Evolutionary conservation across 2,797 vertebrate genomes (phyloP), one percentile per base, ranked within the genome.

Genomic region (Iguana delicatissima): DNA sequence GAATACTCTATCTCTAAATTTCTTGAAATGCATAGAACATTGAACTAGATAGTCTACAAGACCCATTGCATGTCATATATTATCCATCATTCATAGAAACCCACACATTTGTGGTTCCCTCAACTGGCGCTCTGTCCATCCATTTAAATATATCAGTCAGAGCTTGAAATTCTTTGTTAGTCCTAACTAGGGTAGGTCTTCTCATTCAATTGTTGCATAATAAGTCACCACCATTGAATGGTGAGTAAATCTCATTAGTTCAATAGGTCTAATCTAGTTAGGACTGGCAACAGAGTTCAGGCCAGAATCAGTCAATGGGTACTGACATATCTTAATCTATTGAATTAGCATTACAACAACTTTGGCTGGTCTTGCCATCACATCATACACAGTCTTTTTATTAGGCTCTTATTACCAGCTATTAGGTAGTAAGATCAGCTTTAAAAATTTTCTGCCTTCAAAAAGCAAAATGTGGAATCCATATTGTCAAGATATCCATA

Each of bases 351-450:
- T 90, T 77, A 46, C 24, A 10, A 1, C 7, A 38, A 26, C 29
- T 12, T 8, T 0, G 12, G 18, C 74, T 81, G 73, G 20, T 69
- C 57, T 18, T 88, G 85, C 82, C 90, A 83, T 0, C 64, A 80
- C 8, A 86, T 85, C n/a, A 87, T 46, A 86, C 69, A 55, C 80
- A 29, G 24, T 59, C 79, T n/a, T 85, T 92, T 92, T 92, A 74
- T 93, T 90, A 86, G 67, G 14, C 59, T 42, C 0, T 26, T 0
- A 0, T 38, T 57, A 42, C 29, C 84, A 0, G 10, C 91, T 87
- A 57, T 91, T 84, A 94, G 83, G 85, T 91, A 94, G 90, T 62
- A 62, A 79, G 64, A 55, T 89, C 93, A 92, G 82, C 94, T 87
- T 92, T 89, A 62, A 81, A 93, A 26, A 72, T 29, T 62, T 38